These are phyloP conservation scores for Clamator glandarius DNA, from an alignment of 2,797 vertebrate species.

Conservation along the genomic window DNA sequence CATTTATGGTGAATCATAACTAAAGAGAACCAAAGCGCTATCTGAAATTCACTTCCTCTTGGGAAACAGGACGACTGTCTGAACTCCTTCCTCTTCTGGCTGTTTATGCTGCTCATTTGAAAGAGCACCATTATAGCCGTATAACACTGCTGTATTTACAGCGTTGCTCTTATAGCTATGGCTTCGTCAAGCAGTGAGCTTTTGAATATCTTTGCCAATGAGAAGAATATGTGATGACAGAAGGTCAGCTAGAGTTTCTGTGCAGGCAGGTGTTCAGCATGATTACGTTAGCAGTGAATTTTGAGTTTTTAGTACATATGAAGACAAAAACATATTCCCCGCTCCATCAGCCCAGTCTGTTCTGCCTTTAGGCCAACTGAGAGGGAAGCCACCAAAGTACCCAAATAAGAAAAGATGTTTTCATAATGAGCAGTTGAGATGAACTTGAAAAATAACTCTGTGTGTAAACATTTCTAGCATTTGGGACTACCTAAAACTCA, in stretches of 20 bases:
- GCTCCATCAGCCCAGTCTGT: neutral
- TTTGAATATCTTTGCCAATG: neutral
- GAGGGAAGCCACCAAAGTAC: neutral
- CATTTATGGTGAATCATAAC: conserved; percentile 27
- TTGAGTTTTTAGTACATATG: neutral
- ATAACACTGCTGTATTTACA: neutral
- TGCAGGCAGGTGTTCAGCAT: neutral
- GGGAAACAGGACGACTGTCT: neutral
- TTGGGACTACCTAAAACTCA: neutral
- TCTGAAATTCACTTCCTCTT: conserved; percentile 53
- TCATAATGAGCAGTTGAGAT: neutral
- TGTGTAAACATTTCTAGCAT: neutral
- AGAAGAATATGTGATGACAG: neutral
- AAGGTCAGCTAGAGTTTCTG: neutral
- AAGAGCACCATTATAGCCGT: neutral
- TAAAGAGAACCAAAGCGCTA: neutral
- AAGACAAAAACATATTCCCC: neutral
- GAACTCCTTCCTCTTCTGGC: conserved; percentile 45
- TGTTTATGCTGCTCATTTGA: conserved; percentile 1
- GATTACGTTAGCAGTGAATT: neutral
- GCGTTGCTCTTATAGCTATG: neutral
- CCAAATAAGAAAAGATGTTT: neutral
- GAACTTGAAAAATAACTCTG: neutral
- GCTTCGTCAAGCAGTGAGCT: neutral
- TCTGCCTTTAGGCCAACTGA: neutral